phyloP scores from a whole-genome alignment of 2,888 invertebrate species.

The Rhagium mordax region DNA sequence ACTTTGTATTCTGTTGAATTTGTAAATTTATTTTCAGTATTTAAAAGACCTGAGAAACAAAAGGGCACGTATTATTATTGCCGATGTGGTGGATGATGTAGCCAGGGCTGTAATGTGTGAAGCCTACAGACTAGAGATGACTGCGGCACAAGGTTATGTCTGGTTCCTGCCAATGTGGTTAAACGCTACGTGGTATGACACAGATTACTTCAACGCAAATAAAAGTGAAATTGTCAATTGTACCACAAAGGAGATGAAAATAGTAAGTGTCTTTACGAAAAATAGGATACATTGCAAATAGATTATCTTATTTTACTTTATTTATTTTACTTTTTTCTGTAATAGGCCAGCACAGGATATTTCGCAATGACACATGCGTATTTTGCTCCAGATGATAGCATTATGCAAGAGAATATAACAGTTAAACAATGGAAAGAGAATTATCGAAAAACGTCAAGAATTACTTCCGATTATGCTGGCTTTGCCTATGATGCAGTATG shows the following conservation, averaged over 20 bases:
- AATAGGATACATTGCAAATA: too few relatives aligned
- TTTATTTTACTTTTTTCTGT: not conserved
- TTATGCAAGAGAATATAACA: slow-evolving; percentile 78
- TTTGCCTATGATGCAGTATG: slow-evolving; percentile 89
- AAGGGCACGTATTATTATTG: slow-evolving; percentile 83
- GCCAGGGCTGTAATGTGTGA: slow-evolving; percentile 87
- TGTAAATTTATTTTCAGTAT: slow-evolving; percentile 69
- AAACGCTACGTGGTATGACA: slow-evolving; percentile 76
- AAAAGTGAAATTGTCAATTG: slow-evolving; percentile 71
- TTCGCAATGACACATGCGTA: slow-evolving; percentile 80
- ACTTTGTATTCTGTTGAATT: not conserved
- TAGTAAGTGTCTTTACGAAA: slow-evolving; percentile 66
- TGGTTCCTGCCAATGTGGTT: slow-evolving; percentile 91
- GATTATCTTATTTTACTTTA: not conserved
- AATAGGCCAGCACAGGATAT: slow-evolving; percentile 80
- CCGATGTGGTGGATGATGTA: slow-evolving; percentile 83
- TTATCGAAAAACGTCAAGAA: slow-evolving; percentile 66
- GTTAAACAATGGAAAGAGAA: slow-evolving; percentile 76
- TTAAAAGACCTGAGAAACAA: slow-evolving; percentile 77
- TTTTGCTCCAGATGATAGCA: slow-evolving; percentile 75
- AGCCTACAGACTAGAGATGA: slow-evolving; percentile 81
- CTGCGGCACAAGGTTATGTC: slow-evolving; percentile 81
- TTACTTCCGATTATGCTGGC: slow-evolving; percentile 77
- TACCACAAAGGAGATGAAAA: slow-evolving; percentile 75
- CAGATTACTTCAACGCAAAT: slow-evolving; percentile 70